Percentiles rank a stretch among this genome's conserved stretches.
Conservation (phyloP, 1,140 invertebrate genomes). For the Brachionus asplanchnoidis region DNA sequence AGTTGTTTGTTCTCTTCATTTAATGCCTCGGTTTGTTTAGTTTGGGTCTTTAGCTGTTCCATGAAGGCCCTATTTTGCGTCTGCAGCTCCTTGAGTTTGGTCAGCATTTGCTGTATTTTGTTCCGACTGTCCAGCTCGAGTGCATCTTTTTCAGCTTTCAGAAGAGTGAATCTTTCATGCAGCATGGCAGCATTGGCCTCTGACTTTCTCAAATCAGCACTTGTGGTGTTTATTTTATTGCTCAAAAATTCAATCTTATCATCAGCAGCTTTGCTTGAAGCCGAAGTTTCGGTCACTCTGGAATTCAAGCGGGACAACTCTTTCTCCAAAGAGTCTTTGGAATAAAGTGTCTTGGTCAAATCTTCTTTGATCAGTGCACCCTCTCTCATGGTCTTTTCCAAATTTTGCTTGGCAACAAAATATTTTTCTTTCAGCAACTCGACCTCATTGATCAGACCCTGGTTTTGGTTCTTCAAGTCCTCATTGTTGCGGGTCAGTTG, state of each 20-base stretch:
- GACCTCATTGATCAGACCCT: constrained; percentile 32
- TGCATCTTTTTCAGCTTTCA: constrained; percentile 33
- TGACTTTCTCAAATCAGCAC: constrained; percentile 21
- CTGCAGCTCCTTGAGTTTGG: constrained; percentile 32
- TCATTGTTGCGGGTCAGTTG: constrained; percentile 39
- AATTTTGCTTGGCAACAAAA: constrained; percentile 41
- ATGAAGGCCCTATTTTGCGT: constrained; percentile 8
- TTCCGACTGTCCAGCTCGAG: constrained; percentile 25
- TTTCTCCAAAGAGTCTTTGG: constrained; percentile 23
- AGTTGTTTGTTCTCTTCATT: constrained; percentile 41
- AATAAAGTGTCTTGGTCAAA: constrained; percentile 7
- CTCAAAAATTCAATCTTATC: constrained; percentile 41
- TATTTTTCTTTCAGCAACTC: constrained; percentile 36
- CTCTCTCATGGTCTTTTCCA: constrained; percentile 41
- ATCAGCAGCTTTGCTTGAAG: not conserved
- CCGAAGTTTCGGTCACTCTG: not conserved
- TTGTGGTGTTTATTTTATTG: constrained; percentile 15
- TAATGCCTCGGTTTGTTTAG: constrained; percentile 19
- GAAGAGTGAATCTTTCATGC: constrained; percentile 38
- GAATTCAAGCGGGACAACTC: not conserved
- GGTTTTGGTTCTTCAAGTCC: constrained; percentile 36
- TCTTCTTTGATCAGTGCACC: constrained; percentile 16
- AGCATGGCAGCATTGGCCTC: constrained; percentile 42
- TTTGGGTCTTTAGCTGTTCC: constrained; percentile 35
- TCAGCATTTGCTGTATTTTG: constrained; percentile 24